Conservation (phyloP, 2,113 vertebrate genomes). For the Morone chrysops region DNA sequence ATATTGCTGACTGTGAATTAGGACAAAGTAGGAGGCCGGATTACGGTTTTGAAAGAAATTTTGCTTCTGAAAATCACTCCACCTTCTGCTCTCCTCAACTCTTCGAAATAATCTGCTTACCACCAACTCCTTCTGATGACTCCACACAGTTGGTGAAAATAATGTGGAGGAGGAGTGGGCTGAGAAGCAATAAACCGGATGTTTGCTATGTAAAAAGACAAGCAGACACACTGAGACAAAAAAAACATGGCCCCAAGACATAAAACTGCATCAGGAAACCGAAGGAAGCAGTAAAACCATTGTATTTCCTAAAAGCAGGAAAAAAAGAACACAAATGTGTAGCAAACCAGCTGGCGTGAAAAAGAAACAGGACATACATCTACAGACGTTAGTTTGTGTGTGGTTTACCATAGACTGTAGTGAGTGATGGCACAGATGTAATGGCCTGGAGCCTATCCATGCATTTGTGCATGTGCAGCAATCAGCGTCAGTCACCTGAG, state of each 20-base stretch:
- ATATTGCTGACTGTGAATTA: constrained; percentile 59
- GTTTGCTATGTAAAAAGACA: constrained; percentile 52
- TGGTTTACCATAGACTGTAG: constrained; percentile 7
- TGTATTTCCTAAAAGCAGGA: constrained; percentile 17
- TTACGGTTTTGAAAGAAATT: constrained; percentile 41
- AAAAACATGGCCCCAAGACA: constrained; percentile 31
- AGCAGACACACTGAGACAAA: constrained; percentile 43
- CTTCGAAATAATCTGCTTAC: constrained; percentile 55
- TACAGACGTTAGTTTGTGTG: background rate
- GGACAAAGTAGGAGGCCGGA: constrained; percentile 50
- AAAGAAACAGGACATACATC: constrained; percentile 13
- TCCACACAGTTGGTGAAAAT: constrained; percentile 60
- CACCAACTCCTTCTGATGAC: constrained; percentile 62
- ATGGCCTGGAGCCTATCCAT: constrained; percentile 47
- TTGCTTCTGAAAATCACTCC: constrained; percentile 42
- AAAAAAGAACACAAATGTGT: background rate
- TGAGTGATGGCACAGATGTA: constrained; percentile 58
- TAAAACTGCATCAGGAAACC: constrained; percentile 54
- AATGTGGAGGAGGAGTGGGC: constrained; percentile 64
- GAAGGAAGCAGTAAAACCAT: background rate
- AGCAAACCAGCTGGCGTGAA: background rate
- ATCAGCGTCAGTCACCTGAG: constrained; percentile 56
- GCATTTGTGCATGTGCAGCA: constrained; percentile 47
- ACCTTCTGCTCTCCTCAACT: constrained; percentile 38
- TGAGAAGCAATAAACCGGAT: constrained; percentile 59